Percentiles rank a stretch among this genome's conserved stretches.
Conservation (phyloP, 2,113 vertebrate genomes). For the Ahaetulla prasina region DNA sequence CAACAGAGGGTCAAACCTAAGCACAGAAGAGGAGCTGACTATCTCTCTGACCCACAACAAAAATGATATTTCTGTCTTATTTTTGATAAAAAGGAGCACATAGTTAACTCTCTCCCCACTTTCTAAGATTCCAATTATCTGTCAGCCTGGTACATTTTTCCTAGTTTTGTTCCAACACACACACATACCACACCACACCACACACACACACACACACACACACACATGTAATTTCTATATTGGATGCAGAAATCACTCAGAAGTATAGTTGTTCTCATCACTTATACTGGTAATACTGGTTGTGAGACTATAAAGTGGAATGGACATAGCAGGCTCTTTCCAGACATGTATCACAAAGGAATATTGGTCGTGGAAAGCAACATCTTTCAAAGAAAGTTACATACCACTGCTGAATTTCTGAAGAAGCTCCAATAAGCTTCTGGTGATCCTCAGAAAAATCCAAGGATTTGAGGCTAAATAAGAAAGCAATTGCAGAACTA, state of each 20-base stretch:
- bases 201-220: neutral
- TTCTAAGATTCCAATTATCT: neutral
- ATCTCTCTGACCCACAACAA: neutral
- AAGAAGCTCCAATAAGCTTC: neutral
- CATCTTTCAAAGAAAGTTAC: neutral
- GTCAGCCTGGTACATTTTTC: neutral
- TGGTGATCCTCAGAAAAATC: neutral
- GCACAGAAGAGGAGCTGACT: neutral
- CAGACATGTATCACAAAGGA: neutral
- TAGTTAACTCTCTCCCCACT: neutral
- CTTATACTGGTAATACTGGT: neutral
- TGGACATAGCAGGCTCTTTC: neutral
- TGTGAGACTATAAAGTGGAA: neutral
- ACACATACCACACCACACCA: neutral
- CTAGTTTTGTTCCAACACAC: neutral
- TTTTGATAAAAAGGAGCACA: neutral
- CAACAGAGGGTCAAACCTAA: neutral
- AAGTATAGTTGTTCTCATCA: neutral
- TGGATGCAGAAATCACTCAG: neutral
- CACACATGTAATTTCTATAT: neutral
- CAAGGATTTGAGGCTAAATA: neutral
- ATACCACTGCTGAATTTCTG: neutral
- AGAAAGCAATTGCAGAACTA: neutral
- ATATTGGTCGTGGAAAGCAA: neutral
- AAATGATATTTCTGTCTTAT: neutral